Percentiles rank a stretch among this genome's conserved stretches.
These are phyloP conservation scores for Rhabdornis inornatus DNA, from an alignment of 2,113 vertebrate species.

Conservation along the genomic window DNA sequence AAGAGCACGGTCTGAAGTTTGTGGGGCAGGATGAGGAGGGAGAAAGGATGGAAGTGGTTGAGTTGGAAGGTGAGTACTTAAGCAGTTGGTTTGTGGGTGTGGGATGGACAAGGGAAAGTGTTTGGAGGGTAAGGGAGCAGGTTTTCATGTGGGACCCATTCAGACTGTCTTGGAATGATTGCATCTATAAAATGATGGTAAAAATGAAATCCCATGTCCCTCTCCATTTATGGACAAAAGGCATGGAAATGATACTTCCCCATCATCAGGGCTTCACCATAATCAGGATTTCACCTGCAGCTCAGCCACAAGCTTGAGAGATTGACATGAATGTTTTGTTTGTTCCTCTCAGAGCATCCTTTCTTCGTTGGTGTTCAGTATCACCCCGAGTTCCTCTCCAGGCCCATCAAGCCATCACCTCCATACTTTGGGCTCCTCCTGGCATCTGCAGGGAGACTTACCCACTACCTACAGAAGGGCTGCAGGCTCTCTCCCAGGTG, in stretches of 20 bases:
- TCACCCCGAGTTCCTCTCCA: conserved; percentile 94
- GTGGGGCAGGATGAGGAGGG: conserved; percentile 94
- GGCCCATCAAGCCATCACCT: conserved; percentile 94
- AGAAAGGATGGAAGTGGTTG: conserved; percentile 93
- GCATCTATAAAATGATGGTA: not conserved
- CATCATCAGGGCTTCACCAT: fast-evolving
- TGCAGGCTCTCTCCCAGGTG: conserved; percentile 92
- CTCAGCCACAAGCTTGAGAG: not conserved
- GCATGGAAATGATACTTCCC: not conserved
- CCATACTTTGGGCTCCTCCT: conserved; percentile 91
- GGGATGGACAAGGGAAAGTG: not conserved
- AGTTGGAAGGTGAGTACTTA: conserved; percentile 82
- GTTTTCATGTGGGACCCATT: not conserved
- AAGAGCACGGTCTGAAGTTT: conserved; percentile 87
- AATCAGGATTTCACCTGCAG: not conserved
- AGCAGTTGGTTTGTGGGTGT: not conserved
- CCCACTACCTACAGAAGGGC: conserved; percentile 87
- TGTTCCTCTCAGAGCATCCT: conserved; percentile 81
- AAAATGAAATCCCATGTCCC: not conserved
- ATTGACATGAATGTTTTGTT: not conserved
- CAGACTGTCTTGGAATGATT: not conserved
- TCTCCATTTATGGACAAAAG: not conserved
- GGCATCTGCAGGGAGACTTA: conserved; percentile 87
- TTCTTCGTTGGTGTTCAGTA: conserved; percentile 96
- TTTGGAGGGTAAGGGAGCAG: not conserved